These are phyloP conservation scores for Lamprotornis superbus DNA, from an alignment of 2,113 vertebrate genomes.

Conservation along the genomic window DNA sequence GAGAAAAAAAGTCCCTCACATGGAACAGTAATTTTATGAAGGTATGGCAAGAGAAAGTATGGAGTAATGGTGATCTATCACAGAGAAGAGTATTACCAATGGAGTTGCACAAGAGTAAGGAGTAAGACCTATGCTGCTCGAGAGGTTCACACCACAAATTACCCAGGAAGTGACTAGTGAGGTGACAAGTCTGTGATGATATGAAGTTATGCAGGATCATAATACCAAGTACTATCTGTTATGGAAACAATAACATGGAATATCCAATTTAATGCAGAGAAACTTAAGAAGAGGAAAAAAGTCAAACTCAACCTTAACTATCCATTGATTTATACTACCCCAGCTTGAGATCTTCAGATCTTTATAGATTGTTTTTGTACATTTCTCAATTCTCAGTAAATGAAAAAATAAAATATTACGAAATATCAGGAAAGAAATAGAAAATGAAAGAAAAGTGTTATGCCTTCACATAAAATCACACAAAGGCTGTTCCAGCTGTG, in stretches of 20 bases:
- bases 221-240: not conserved
- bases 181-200: not conserved
- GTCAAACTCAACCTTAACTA: not conserved
- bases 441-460: not conserved
- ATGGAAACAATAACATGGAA: not conserved
- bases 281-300: not conserved
- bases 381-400: not conserved
- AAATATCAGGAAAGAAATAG: not conserved
- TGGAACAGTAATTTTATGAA: not conserved
- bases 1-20: not conserved
- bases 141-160: not conserved
- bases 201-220: not conserved
- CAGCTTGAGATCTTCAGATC: not conserved
- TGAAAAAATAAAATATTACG: not conserved
- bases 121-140: not conserved
- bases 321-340: not conserved
- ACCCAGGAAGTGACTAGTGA: not conserved
- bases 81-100: not conserved
- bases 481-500: not conserved
- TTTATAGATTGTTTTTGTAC: not conserved
- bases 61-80: not conserved
- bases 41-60: not conserved
- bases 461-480: not conserved
- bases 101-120: not conserved
- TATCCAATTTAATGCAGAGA: not conserved